Percentiles rank a stretch among this genome's conserved stretches.
Conservation (phyloP, 2,888 invertebrate genomes). For the Orchesella flavescens region DNA sequence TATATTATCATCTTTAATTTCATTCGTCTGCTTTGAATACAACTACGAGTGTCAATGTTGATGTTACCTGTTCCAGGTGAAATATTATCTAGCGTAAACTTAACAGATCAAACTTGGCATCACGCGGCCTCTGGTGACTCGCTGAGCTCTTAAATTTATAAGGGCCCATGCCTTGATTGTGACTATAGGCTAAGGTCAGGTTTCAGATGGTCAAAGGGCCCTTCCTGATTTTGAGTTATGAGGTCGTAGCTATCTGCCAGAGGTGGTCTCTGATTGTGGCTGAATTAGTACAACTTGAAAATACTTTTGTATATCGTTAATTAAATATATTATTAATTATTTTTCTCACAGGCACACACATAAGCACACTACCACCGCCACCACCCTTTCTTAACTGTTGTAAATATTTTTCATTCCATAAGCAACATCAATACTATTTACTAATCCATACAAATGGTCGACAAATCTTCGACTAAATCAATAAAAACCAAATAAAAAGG, state of each 20-base stretch:
- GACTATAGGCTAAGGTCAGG: neutral
- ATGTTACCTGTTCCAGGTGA: neutral
- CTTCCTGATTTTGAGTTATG: too few relatives aligned
- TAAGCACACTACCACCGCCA: too few relatives aligned
- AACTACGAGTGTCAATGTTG: neutral
- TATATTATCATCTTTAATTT: neutral
- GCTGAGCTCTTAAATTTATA: neutral
- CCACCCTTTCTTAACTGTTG: neutral
- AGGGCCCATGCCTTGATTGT: neutral
- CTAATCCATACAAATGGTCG: neutral
- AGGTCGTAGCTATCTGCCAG: neutral
- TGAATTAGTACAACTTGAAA: neutral
- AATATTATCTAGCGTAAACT: neutral
- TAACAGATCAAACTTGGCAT: slow-evolving; percentile 4
- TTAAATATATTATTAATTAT: neutral
- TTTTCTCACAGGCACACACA: neutral
- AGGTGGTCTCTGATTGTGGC: neutral
- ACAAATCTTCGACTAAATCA: neutral
- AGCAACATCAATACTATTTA: neutral
- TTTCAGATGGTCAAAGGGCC: too few relatives aligned
- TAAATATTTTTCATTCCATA: neutral
- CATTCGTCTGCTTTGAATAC: neutral
- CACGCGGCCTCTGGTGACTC: slow-evolving; percentile 12
- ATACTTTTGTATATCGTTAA: neutral
- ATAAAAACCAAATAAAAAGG: neutral